Percentiles rank a stretch among this genome's conserved stretches.
These are phyloP conservation scores for Neotoma lepida DNA, from an alignment of 2,113 vertebrate genomes.

Conservation along the genomic window DNA sequence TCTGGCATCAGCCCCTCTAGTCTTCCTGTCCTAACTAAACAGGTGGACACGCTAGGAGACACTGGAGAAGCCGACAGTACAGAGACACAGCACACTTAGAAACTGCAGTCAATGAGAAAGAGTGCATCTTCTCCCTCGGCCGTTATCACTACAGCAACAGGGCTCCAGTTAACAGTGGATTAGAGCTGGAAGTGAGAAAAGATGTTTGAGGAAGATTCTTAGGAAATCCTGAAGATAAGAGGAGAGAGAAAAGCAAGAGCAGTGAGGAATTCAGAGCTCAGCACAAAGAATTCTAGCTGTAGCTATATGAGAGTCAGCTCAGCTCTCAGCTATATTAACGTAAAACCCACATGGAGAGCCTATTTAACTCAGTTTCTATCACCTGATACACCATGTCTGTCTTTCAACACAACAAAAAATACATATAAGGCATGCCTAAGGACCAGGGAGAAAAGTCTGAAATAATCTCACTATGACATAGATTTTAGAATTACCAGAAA, in stretches of 20 bases:
- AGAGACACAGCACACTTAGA: background rate
- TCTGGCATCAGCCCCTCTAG: background rate
- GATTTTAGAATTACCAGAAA: background rate
- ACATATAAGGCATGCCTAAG: background rate
- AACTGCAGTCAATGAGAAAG: background rate
- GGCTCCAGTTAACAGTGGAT: background rate
- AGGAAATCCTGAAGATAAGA: slow-evolving; percentile 10
- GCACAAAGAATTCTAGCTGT: background rate
- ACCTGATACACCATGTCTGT: background rate
- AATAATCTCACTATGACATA: background rate
- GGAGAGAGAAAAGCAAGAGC: slow-evolving; percentile 1
- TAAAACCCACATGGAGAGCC: background rate
- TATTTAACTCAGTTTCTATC: slow-evolving; percentile 15
- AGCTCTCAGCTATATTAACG: background rate
- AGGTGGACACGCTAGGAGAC: background rate
- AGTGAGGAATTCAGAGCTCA: background rate
- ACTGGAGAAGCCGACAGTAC: background rate
- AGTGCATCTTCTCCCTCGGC: background rate
- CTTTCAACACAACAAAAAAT: background rate
- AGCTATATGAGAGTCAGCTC: background rate
- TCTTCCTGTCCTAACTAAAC: background rate
- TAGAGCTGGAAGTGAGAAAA: background rate
- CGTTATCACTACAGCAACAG: background rate
- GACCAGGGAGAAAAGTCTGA: background rate
- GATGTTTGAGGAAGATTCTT: background rate